Percentiles rank a stretch among this genome's conserved stretches.
Conservation (phyloP, 2,888 invertebrate species). For the Anoncus sp. region DNA sequence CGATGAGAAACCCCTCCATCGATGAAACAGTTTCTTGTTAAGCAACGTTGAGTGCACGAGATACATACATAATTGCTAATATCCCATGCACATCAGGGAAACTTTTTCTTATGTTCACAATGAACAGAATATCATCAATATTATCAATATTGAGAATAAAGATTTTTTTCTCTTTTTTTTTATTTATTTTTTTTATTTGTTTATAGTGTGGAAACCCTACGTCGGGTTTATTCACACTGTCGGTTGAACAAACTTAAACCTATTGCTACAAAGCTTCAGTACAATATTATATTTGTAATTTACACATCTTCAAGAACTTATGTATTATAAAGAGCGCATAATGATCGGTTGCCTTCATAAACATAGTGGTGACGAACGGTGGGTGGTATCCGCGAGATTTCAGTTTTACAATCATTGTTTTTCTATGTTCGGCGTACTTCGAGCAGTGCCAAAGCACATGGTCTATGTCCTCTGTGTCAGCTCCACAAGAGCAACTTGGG, state of each 20-base stretch:
- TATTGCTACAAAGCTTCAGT: not conserved
- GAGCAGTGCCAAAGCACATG: conserved; percentile 24
- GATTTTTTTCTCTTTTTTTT: too few species aligned
- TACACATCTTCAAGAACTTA: not conserved
- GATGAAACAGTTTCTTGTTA: too few species aligned
- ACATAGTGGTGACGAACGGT: not conserved
- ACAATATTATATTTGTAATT: not conserved
- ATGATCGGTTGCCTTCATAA: not conserved
- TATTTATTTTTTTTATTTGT: not conserved
- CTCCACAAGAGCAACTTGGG: conserved; percentile 10
- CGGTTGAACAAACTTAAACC: not conserved
- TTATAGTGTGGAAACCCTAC: conserved; percentile 3
- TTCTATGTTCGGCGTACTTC: not conserved
- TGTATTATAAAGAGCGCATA: not conserved
- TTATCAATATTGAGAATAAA: too few species aligned
- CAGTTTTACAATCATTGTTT: conserved; percentile 1
- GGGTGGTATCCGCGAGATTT: not conserved
- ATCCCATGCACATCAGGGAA: too few species aligned
- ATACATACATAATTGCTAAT: too few species aligned
- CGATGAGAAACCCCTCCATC: too few species aligned
- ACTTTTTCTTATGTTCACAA: too few species aligned
- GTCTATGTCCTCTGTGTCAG: conserved; percentile 7
- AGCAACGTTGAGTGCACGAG: too few species aligned
- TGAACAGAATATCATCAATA: too few species aligned
- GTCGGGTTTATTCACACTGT: conserved; percentile 7